Evolutionary conservation across 2,888 invertebrate species (phyloP), one percentile per base, ranked within the genome.

Genomic region (Cryptus armator): DNA sequence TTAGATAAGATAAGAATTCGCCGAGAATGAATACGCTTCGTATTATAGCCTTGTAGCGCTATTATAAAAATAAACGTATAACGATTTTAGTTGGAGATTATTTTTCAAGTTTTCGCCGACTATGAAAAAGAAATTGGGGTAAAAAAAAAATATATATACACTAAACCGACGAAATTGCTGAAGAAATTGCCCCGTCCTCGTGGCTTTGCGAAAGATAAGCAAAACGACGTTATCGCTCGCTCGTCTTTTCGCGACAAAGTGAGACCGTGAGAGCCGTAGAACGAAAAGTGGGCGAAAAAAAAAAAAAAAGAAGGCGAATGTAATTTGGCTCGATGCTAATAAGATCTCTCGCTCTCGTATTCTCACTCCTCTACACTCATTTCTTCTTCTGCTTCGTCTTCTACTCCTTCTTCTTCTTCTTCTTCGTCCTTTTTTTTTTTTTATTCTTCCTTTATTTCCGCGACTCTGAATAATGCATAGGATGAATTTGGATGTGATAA

Each of bases 251-350:
- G 76, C 66, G 76, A 76, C 76, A 66, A 76, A 76, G 66, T 76
- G 19, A 66, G 46, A 71, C 37, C 37, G 59, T 24, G 59, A 51
- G 76, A 75, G 74, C 37, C 37, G 37, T 1, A 56, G 72, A 81
- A 37, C 46, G 82, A 64, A 79, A 68, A 70, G 72, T 79, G 32
- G 68, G 67, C 74, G 16, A 79, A 84, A 66, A 72, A 83, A 75
- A 79, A 84, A 66, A 72, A 83, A 75, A 80, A 81, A 43, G 64
- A 78, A 48, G 68, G 87, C 88, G 89, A 91, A 91, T 91, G 91
- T 91, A 92, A 92, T 91, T 91, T 91, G 89, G 90, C 89, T 89
- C 89, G 89, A 91, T 91, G 92, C 91, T 91, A 92, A 91, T 91
- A 91, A 90, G 89, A 89, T 87, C 86, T 79, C 79, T 86, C 89